Conservation (phyloP, 1,140 invertebrate species). For the Myzus persicae region DNA sequence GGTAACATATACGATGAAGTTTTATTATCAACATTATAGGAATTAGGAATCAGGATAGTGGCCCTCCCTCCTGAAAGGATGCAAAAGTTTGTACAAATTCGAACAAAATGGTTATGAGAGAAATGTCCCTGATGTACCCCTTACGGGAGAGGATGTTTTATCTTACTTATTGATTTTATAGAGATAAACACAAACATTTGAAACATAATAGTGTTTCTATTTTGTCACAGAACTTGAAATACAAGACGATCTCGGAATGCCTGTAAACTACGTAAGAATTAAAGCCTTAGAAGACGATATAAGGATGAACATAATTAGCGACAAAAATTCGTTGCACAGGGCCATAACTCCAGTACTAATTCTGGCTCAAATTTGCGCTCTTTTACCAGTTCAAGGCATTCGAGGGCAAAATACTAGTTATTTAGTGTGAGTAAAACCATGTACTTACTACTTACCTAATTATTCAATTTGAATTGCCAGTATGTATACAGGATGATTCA, state of each 20-base stretch:
- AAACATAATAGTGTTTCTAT: background rate
- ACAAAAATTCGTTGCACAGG: constrained; percentile 64
- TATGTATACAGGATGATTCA: background rate
- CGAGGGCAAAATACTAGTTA: constrained; percentile 64
- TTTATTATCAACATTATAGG: no score
- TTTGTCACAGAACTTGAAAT: background rate
- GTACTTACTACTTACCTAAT: background rate
- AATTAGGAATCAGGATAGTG: no score
- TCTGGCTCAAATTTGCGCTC: constrained; percentile 66
- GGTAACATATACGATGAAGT: no score
- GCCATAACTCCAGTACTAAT: constrained; percentile 66
- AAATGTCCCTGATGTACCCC: no score
- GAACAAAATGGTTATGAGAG: no score
- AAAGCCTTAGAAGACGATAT: constrained; percentile 28
- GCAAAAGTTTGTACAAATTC: background rate
- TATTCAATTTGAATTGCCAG: background rate
- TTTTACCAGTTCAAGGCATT: constrained; percentile 66
- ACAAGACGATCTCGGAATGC: background rate
- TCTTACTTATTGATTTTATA: background rate
- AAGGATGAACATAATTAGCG: constrained; percentile 16
- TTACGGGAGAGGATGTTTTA: background rate
- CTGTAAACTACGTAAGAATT: background rate
- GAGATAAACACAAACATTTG: background rate
- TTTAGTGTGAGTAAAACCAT: constrained; percentile 63
- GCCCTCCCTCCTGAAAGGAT: no score